Conservation (phyloP, 2,888 invertebrate species). For the Philonicus albiceps region DNA sequence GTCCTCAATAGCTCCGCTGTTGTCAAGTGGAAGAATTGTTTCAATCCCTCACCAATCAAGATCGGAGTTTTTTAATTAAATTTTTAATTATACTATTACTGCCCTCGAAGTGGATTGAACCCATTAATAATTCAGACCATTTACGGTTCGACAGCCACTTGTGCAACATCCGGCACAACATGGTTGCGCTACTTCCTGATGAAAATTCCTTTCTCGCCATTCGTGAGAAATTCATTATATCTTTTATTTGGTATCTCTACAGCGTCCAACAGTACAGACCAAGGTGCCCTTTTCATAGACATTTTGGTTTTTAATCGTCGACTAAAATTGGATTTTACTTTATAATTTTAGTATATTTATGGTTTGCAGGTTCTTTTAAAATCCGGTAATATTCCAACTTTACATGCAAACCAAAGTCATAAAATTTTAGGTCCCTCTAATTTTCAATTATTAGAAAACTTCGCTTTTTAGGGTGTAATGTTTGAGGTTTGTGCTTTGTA, state of each 20-base stretch:
- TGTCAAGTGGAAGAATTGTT: slow-evolving; percentile 9
- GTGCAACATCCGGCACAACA: not conserved
- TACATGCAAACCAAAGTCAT: too few relatives aligned
- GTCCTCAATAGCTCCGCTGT: slow-evolving; percentile 6
- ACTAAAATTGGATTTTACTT: too few relatives aligned
- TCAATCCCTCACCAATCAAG: slow-evolving; percentile 16
- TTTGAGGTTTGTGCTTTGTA: too few relatives aligned
- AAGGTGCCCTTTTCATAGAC: not conserved
- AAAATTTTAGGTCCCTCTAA: too few relatives aligned
- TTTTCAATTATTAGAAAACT: too few relatives aligned
- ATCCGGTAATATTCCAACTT: too few relatives aligned
- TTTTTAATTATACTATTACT: slow-evolving; percentile 21
- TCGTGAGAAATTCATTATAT: not conserved
- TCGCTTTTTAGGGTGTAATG: too few relatives aligned
- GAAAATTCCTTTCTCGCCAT: not conserved
- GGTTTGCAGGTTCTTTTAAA: too few relatives aligned
- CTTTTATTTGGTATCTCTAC: not conserved
- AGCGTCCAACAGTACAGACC: not conserved
- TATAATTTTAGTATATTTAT: too few relatives aligned
- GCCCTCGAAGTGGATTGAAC: not conserved
- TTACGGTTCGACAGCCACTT: not conserved
- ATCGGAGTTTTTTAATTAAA: slow-evolving; percentile 24
- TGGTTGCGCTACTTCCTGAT: not conserved
- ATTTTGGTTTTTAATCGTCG: too few relatives aligned
- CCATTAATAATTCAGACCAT: not conserved